These are phyloP conservation scores for Epinotia demarniana DNA, from an alignment of 2,888 invertebrate species.

Conservation along the genomic window DNA sequence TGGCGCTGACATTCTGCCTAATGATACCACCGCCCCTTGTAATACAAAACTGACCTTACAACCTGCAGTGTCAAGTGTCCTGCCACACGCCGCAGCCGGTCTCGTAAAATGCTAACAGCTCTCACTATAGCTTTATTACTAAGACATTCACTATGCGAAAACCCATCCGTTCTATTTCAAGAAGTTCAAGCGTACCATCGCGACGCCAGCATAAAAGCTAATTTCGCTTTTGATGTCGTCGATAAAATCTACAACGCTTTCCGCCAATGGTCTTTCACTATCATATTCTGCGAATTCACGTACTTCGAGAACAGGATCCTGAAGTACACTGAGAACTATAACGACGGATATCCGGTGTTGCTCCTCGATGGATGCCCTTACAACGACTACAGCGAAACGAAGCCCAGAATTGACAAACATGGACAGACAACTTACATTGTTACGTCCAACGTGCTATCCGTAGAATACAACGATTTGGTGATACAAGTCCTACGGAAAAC, in stretches of 20 bases:
- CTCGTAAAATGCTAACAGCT: constrained; percentile 57
- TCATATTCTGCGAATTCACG: constrained; percentile 78
- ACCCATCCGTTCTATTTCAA: constrained; percentile 56
- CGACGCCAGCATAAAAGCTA: constrained; percentile 63
- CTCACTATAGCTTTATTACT: constrained; percentile 54
- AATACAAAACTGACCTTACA: constrained; percentile 60
- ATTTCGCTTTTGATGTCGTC: constrained; percentile 70
- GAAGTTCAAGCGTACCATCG: constrained; percentile 68
- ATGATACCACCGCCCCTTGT: constrained; percentile 64
- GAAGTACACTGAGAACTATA: constrained; percentile 73
- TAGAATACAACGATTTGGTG: constrained; percentile 67
- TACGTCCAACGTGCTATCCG: constrained; percentile 65
- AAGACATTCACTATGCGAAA: constrained; percentile 50
- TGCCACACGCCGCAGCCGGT: constrained; percentile 50
- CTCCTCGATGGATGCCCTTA: constrained; percentile 73
- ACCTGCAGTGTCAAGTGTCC: constrained; percentile 59
- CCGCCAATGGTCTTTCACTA: constrained; percentile 76
- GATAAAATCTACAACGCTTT: constrained; percentile 73
- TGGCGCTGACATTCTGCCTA: constrained; percentile 65
- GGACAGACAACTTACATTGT: constrained; percentile 75
- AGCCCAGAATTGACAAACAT: constrained; percentile 73
- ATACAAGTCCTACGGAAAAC: constrained; percentile 69
- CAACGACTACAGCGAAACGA: constrained; percentile 62
- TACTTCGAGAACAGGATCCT: constrained; percentile 78
- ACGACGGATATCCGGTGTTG: constrained; percentile 72